These are phyloP conservation scores for Mola mola DNA, from an alignment of 2,113 vertebrate genomes.

Conservation along the genomic window DNA sequence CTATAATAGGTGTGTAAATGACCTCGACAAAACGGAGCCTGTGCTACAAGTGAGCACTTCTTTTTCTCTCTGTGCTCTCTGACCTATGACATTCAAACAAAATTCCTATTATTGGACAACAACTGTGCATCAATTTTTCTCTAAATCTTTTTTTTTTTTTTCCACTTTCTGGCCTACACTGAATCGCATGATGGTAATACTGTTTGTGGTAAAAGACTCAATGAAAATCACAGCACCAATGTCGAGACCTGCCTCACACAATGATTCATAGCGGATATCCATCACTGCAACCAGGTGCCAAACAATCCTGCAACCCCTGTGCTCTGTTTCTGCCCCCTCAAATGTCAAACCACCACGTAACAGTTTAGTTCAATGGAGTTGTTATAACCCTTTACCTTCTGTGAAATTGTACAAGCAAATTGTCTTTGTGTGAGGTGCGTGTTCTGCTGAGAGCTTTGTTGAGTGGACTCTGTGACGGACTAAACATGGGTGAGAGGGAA, in stretches of 20 bases:
- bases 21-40: not conserved
- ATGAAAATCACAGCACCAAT: conserved; percentile 37
- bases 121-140: conserved; percentile 27
- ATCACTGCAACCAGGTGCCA: conserved; percentile 22
- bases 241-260: conserved; percentile 38
- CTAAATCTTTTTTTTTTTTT: not conserved
- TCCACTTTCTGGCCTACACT: not conserved
- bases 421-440: conserved; percentile 30
- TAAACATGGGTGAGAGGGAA: conserved; percentile 19
- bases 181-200: conserved; percentile 7
- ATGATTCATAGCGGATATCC: conserved; percentile 36
- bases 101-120: conserved; percentile 20
- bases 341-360: conserved; percentile 8
- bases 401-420: conserved; percentile 56
- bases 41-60: not conserved
- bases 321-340: conserved; percentile 24
- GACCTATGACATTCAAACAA: conserved; percentile 6
- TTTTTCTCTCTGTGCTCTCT: conserved; percentile 3
- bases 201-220: conserved; percentile 26
- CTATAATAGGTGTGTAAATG: conserved; percentile 2
- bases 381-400: conserved; percentile 37
- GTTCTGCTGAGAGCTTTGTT: conserved; percentile 18
- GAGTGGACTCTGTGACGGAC: conserved; percentile 31
- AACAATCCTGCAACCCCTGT: conserved; percentile 43
- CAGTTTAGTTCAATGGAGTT: conserved; percentile 38